phyloP scores from a whole-genome alignment of 2,113 vertebrate genomes.

The Pangasianodon gigas region DNA sequence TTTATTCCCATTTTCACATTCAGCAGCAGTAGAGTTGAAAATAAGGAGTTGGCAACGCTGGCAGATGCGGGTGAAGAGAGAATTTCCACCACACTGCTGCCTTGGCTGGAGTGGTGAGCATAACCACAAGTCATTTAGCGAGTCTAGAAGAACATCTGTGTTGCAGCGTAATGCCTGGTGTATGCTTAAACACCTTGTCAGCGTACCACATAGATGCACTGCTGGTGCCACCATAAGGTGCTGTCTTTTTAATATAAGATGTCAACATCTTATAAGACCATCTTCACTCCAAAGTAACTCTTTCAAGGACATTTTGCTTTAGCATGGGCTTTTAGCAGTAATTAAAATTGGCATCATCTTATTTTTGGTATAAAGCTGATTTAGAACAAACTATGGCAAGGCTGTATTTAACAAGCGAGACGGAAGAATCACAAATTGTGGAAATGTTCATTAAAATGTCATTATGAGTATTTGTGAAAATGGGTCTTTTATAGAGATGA shows the following conservation, averaged over 20 bases:
- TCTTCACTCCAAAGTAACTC: background rate
- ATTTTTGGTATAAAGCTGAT: background rate
- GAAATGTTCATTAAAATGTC: conserved; percentile 44
- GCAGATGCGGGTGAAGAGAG: conserved; percentile 9
- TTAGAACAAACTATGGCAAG: conserved; percentile 34
- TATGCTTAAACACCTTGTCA: conserved; percentile 48
- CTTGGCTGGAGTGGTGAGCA: background rate
- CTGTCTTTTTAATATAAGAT: conserved; percentile 18
- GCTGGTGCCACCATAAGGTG: conserved; percentile 45
- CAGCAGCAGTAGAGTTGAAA: conserved; percentile 19
- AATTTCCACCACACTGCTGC: background rate
- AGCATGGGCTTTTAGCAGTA: conserved; percentile 10
- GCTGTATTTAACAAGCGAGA: conserved; percentile 36
- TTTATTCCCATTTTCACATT: conserved; percentile 23
- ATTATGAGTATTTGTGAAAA: conserved; percentile 36
- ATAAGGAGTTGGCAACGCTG: background rate
- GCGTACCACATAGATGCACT: conserved; percentile 28
- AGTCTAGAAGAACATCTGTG: conserved; percentile 43
- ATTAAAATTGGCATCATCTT: conserved; percentile 14
- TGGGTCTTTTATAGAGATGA: conserved; percentile 17
- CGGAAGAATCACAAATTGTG: conserved; percentile 14
- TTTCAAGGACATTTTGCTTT: conserved; percentile 15
- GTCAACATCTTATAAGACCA: conserved; percentile 29
- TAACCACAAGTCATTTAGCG: conserved; percentile 29
- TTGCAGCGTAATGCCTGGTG: conserved; percentile 8